Evolutionary conservation across 1,140 invertebrate species (phyloP).

Genomic region (Camponotus pennsylvanicus): DNA sequence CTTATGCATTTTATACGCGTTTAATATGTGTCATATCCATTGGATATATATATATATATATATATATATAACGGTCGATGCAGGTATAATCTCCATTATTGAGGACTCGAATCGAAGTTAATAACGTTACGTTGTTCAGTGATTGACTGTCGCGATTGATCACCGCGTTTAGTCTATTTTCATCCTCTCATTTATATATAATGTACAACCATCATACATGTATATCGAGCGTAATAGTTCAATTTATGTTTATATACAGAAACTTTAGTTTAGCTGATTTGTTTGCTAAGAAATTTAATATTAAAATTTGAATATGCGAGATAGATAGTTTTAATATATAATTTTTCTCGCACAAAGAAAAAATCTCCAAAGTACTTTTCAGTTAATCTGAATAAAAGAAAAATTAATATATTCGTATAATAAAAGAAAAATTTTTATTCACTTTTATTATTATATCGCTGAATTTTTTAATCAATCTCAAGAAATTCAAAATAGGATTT

Average conservation of each 20-base stretch:
- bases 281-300: neutral
- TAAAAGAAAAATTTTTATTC: neutral
- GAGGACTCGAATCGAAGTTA: neutral
- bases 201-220: neutral
- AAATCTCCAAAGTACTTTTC: neutral
- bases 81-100: conserved; percentile 18
- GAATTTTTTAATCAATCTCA: neutral
- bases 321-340: neutral
- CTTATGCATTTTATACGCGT: no score
- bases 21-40: neutral
- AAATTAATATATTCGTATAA: neutral
- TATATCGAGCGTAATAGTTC: neutral
- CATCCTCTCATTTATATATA: conserved; percentile 31
- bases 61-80: neutral
- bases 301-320: neutral
- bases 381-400: neutral
- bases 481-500: neutral
- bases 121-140: neutral
- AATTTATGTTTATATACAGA: neutral
- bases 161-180: neutral
- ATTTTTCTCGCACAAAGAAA: neutral
- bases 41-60: neutral
- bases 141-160: conserved; percentile 20
- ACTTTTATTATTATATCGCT: neutral
- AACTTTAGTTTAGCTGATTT: neutral